Percentiles rank a stretch among this genome's conserved stretches.
These are phyloP conservation scores for Camarhynchus parvulus DNA, from an alignment of 2,113 vertebrate species.

Conservation along the genomic window DNA sequence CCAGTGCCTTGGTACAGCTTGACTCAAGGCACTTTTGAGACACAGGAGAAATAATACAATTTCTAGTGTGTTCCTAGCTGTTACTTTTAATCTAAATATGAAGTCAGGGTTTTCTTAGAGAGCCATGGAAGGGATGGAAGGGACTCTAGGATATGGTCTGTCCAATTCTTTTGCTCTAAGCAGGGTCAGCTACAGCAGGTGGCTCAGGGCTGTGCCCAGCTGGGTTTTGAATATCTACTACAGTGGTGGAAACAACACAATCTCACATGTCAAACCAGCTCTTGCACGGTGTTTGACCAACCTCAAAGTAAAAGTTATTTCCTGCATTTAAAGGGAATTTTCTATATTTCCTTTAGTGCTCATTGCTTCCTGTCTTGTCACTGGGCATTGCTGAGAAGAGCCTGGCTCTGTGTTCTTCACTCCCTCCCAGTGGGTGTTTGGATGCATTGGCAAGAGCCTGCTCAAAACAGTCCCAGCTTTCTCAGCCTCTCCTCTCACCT, in stretches of 20 bases:
- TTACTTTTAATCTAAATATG: background rate
- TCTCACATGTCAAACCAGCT: background rate
- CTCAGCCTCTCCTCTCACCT: background rate
- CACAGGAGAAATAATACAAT: background rate
- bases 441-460: background rate
- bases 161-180: background rate
- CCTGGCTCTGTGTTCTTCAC: background rate
- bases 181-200: background rate
- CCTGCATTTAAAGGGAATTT: background rate
- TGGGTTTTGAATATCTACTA: background rate
- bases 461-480: rapidly evolving
- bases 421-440: background rate
- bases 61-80: background rate
- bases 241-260: background rate
- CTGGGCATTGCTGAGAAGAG: background rate
- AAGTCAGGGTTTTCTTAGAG: background rate
- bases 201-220: background rate
- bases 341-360: background rate
- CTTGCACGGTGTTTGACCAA: background rate
- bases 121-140: background rate
- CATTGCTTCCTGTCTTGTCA: background rate
- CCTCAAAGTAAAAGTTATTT: background rate
- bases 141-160: background rate
- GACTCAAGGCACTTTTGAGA: background rate
- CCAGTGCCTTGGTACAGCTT: background rate